Percentiles rank a stretch among this genome's conserved stretches.
These are phyloP conservation scores for Ploceus nigricollis DNA, from an alignment of 2,113 vertebrate species.

Conservation along the genomic window DNA sequence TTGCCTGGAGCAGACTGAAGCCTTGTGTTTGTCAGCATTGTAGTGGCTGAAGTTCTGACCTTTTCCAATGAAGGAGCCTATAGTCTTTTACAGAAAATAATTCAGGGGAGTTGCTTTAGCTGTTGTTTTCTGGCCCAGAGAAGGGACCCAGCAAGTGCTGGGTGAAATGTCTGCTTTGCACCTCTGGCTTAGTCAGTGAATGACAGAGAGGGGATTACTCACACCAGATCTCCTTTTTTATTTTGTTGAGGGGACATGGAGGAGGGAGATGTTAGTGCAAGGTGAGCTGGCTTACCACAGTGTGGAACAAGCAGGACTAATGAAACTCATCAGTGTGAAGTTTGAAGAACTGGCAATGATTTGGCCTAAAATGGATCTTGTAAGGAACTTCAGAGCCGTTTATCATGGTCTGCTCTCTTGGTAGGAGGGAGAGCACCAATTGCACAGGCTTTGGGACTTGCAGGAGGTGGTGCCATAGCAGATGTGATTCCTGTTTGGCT, in stretches of 20 bases:
- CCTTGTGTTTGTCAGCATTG: not conserved
- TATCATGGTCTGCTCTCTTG: not conserved
- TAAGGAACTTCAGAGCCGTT: not conserved
- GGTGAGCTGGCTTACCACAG: not conserved
- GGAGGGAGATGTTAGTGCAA: not conserved
- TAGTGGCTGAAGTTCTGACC: not conserved
- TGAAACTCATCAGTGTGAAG: accelerated
- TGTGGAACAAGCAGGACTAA: accelerated
- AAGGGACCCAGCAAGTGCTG: not conserved
- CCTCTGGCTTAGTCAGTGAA: not conserved
- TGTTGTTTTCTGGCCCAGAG: not conserved
- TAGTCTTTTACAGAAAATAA: not conserved
- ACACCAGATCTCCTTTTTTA: not conserved
- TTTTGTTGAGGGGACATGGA: not conserved
- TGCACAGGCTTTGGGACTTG: not conserved
- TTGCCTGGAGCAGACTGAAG: not conserved
- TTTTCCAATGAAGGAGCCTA: not conserved
- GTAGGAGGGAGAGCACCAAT: not conserved
- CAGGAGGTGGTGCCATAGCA: accelerated
- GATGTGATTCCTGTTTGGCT: not conserved
- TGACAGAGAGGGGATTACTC: not conserved
- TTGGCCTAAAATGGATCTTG: not conserved
- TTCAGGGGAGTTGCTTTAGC: not conserved
- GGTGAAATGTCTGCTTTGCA: not conserved
- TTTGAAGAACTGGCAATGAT: not conserved